phyloP scores from a whole-genome alignment of 2,888 invertebrate species.

The Brachypalpus laphriformis region DNA sequence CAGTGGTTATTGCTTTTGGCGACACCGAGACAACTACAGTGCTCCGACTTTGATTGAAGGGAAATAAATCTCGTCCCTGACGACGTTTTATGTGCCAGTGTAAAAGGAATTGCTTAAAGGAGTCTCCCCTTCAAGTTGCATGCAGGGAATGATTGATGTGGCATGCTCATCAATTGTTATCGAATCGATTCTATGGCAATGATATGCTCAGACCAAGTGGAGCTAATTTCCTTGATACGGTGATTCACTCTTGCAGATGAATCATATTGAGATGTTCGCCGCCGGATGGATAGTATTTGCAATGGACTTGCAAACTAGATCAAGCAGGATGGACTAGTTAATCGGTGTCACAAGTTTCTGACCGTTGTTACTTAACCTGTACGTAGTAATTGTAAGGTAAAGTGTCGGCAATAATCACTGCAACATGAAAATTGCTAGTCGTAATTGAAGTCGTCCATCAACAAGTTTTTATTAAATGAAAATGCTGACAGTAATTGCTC shows the following conservation, averaged over 20 bases:
- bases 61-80: slow-evolving; percentile 53
- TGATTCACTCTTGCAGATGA: slow-evolving; percentile 11
- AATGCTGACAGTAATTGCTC: slow-evolving; percentile 24
- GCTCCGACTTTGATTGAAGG: slow-evolving; percentile 26
- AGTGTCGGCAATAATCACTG: slow-evolving; percentile 52
- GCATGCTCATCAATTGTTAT: slow-evolving; percentile 48
- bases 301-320: neutral
- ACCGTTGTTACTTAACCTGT: neutral
- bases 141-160: slow-evolving; percentile 64
- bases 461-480: slow-evolving; percentile 35
- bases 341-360: neutral
- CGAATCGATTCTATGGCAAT: slow-evolving; percentile 59
- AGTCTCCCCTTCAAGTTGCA: slow-evolving; percentile 16
- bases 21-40: slow-evolving; percentile 46
- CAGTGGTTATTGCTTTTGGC: slow-evolving; percentile 53
- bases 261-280: neutral
- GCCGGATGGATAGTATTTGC: neutral
- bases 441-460: slow-evolving; percentile 28
- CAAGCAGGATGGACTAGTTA: neutral
- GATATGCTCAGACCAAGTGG: slow-evolving; percentile 12
- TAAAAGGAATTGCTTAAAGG: neutral
- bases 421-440: slow-evolving; percentile 34
- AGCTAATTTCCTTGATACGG: slow-evolving; percentile 29
- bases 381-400: slow-evolving; percentile 27
- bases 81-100: slow-evolving; percentile 45